Conservation (phyloP, 2,797 vertebrate species). For the Anguilla anguilla region DNA sequence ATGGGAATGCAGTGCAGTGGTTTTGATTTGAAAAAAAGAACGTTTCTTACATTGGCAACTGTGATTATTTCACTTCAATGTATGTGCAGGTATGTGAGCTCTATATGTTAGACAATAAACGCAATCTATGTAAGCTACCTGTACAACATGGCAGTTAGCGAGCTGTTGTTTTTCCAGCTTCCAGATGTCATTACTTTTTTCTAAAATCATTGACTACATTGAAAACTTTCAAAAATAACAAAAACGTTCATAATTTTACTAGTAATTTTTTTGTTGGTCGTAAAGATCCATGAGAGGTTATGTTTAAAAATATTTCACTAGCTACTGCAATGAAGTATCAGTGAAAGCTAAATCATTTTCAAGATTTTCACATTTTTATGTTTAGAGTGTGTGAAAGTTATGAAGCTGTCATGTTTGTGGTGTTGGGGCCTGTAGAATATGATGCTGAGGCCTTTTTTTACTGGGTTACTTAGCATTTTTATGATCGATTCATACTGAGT, state of each 20-base stretch:
- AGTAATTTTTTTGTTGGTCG: neutral
- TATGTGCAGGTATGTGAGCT: neutral
- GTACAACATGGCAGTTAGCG: neutral
- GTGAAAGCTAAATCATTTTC: neutral
- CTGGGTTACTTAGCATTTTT: neutral
- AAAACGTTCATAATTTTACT: neutral
- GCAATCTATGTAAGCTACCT: neutral
- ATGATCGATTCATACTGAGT: neutral
- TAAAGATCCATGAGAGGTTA: neutral
- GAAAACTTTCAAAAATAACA: neutral
- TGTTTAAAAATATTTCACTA: neutral
- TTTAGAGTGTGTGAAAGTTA: neutral
- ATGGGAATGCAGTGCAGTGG: neutral
- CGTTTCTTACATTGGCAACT: neutral
- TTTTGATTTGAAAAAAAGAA: neutral
- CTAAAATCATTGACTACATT: neutral
- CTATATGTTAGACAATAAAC: neutral
- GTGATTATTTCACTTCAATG: neutral
- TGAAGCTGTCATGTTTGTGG: neutral
- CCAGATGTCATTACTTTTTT: neutral
- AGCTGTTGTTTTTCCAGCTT: neutral
- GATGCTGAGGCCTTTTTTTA: neutral
- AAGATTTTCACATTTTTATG: neutral
- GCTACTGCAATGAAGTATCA: neutral
- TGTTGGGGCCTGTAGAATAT: neutral